Conservation (phyloP, 1,140 invertebrate genomes). For the Trachymyrmex septentrionalis region DNA sequence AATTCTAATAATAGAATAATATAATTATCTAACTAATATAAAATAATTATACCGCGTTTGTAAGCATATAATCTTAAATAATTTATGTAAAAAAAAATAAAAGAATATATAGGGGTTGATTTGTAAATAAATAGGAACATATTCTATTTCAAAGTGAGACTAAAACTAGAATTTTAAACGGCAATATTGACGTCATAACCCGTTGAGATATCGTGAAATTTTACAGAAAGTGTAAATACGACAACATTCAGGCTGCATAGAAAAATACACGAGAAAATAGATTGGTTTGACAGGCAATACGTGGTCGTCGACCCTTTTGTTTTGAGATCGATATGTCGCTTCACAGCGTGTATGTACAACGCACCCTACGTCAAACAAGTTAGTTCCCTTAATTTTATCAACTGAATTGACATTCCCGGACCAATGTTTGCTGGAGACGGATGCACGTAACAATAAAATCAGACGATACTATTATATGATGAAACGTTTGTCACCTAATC, state of each 20-base stretch:
- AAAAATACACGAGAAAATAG: slow-evolving; percentile 45
- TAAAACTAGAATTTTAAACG: slow-evolving; percentile 10
- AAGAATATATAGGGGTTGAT: not conserved
- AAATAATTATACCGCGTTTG: no score
- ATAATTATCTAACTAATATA: not conserved
- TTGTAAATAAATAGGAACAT: not conserved
- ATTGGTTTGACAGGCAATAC: slow-evolving; percentile 34
- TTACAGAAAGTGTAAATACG: slow-evolving; percentile 22
- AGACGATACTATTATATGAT: slow-evolving; percentile 23
- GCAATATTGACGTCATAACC: not conserved
- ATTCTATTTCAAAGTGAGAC: not conserved
- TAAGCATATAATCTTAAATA: not conserved
- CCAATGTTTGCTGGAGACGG: slow-evolving; percentile 5
- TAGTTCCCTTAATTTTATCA: slow-evolving; percentile 26
- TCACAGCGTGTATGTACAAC: not conserved
- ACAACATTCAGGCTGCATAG: slow-evolving; percentile 33
- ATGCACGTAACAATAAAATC: not conserved
- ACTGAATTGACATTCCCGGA: not conserved
- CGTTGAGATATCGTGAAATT: slow-evolving; percentile 10
- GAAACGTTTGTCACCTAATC: slow-evolving; percentile 19
- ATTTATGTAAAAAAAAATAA: not conserved
- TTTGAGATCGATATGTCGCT: slow-evolving; percentile 53
- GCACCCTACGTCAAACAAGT: slow-evolving; percentile 7
- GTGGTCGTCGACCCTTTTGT: slow-evolving; percentile 47
- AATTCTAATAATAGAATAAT: not conserved